Base-by-base conservation (phyloP, 2,797 vertebrate genomes). In the Hoplostethus atlanticus region DNA sequence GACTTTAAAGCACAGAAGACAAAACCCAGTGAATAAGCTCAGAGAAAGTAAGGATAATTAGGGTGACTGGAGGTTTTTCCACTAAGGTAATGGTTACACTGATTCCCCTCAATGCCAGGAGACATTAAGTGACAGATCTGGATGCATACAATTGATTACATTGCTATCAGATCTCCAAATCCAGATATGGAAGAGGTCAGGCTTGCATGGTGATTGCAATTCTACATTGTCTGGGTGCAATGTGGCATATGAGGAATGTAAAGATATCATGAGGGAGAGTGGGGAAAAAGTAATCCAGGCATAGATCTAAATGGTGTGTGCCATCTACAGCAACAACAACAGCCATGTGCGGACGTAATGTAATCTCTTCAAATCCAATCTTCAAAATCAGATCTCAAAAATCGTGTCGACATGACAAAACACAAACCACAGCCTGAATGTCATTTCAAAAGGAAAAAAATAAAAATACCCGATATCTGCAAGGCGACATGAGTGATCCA, bases 21-120 rank as follows among this genome's bases (percentile, higher is more conserved):
- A 78, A 84, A 42, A 36, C 50, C 58, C 28, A 16, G 50, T 55
- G 78, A 75, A 69, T 58, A 68, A 72, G 16, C 64, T 71, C 63
- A 16, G 55, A 71, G 65, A 53, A 54, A 68, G 75, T 0, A 53
- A 68, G 40, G 60, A 82, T 75, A 75, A 87, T 84, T 80, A 70
- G 38, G 57, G 73, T 57, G 68, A 77, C 65, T 78, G 74, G 65
- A 53, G 80, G 70, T 63, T 61, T 84, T 86, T 82, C 73, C 56
- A 66, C 54, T 7, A 56, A 58, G 58, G 56, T 58, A 47, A 47
- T 13, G 11, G 61, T 68, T 60, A 30, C 46, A 42, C 68, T n/a
- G 38, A 72, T 64, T 71, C 62, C 56, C 74, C 75, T 78, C 69
- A 71, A 72, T 7, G 40, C 56, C 34, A 73, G 62, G 44, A 81